Evolutionary conservation across 2,888 invertebrate genomes (phyloP).

Genomic region (Drosophila parthenogenetica): DNA sequence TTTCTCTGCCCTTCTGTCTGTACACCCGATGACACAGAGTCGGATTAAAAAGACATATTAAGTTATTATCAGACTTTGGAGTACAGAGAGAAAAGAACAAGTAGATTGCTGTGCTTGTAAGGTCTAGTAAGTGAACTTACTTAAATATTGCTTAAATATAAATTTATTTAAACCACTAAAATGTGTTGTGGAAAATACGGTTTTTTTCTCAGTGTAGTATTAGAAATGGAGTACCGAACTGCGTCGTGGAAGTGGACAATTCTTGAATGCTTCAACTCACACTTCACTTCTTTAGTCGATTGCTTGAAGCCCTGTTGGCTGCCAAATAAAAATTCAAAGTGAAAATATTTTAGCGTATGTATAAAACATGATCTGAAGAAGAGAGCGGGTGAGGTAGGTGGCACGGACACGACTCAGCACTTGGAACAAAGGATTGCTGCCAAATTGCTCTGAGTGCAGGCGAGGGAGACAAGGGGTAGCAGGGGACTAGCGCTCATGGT

Average conservation of each 20-base stretch:
- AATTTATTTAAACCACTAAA: not conserved
- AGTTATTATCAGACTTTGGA: slow-evolving; percentile 80
- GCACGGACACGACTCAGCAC: slow-evolving; percentile 49
- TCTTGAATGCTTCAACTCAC: slow-evolving; percentile 56
- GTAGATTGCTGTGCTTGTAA: not conserved
- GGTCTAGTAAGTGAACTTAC: not conserved
- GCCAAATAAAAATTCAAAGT: slow-evolving; percentile 72
- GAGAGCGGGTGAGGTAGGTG: not conserved
- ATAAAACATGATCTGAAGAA: slow-evolving; percentile 67
- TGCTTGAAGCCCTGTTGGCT: slow-evolving; percentile 36
- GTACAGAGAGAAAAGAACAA: not conserved
- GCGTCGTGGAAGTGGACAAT: slow-evolving; percentile 56
- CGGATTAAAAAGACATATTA: slow-evolving; percentile 83
- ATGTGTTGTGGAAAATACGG: not conserved
- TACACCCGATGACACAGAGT: slow-evolving; percentile 60
- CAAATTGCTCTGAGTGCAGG: slow-evolving; percentile 64
- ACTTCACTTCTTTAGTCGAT: slow-evolving; percentile 7
- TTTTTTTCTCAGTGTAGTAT: slow-evolving; percentile 11
- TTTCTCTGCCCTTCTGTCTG: slow-evolving; percentile 35
- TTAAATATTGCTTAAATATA: not conserved
- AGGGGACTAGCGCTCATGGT: slow-evolving; percentile 72
- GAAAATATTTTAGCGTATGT: slow-evolving; percentile 62
- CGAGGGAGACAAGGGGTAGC: not conserved
- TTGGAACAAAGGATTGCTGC: slow-evolving; percentile 73
- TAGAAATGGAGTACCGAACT: slow-evolving; percentile 19